A percentile compares a stretch with the other conserved stretches of the same genome.
These are phyloP conservation scores for Planiliza haematocheilus DNA, from an alignment of 2,113 vertebrate genomes.

Conservation along the genomic window DNA sequence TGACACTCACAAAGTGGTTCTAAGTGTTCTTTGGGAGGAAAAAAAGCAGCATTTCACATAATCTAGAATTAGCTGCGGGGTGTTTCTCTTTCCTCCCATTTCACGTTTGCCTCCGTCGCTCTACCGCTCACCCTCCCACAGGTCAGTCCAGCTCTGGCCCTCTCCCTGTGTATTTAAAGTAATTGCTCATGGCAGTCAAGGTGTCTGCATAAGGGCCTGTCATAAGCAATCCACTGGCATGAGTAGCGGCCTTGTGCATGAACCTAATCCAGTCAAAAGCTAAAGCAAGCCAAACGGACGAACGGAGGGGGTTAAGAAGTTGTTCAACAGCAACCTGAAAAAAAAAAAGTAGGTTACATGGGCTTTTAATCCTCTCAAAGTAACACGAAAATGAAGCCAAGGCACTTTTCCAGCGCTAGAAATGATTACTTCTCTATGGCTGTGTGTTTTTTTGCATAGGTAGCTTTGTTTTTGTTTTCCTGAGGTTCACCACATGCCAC, in stretches of 20 bases:
- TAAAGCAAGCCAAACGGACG: slow-evolving; percentile 55
- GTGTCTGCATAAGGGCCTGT: slow-evolving; percentile 82
- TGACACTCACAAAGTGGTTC: slow-evolving; percentile 23
- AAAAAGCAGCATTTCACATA: slow-evolving; percentile 26
- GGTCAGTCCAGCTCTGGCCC: slow-evolving; percentile 58
- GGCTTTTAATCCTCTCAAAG: slow-evolving; percentile 48
- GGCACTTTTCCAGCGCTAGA: neutral
- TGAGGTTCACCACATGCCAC: neutral
- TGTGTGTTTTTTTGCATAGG: neutral
- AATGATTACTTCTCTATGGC: neutral
- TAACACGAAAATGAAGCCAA: slow-evolving; percentile 29
- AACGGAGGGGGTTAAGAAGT: slow-evolving; percentile 47
- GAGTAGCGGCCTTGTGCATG: slow-evolving; percentile 74
- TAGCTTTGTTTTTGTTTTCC: neutral
- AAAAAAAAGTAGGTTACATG: slow-evolving; percentile 30
- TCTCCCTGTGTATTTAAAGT: slow-evolving; percentile 76
- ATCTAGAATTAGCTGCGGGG: slow-evolving; percentile 41
- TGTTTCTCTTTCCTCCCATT: slow-evolving; percentile 39
- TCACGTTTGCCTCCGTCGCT: slow-evolving; percentile 23
- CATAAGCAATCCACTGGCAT: slow-evolving; percentile 78
- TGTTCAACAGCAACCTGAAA: slow-evolving; percentile 38
- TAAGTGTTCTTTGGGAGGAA: slow-evolving; percentile 7
- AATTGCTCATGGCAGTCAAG: slow-evolving; percentile 78
- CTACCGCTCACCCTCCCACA: slow-evolving; percentile 49
- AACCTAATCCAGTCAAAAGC: slow-evolving; percentile 71